A percentile compares a stretch with the other conserved stretches of the same genome.
These are phyloP conservation scores for Sakesphorus luctuosus DNA, from an alignment of 2,113 vertebrate genomes.

Conservation along the genomic window DNA sequence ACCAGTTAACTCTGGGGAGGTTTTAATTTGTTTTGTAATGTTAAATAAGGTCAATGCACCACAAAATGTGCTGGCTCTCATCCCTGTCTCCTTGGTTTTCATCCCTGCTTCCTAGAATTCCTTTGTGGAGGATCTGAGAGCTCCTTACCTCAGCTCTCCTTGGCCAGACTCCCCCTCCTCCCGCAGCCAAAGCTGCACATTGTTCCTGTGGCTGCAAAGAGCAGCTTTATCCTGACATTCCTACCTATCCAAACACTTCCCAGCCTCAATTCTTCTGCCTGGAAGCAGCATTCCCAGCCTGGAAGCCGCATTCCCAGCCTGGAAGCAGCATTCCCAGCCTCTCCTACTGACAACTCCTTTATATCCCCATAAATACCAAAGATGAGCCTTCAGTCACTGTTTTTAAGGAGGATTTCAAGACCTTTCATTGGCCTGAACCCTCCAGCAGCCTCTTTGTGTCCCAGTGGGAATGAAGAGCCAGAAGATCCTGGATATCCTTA, in stretches of 20 bases:
- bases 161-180: background rate
- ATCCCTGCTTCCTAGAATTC: background rate
- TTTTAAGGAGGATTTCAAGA: no score
- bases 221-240: background rate
- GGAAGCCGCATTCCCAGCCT: background rate
- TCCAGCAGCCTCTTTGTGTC: background rate
- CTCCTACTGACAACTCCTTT: background rate
- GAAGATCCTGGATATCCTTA: accelerated
- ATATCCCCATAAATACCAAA: background rate
- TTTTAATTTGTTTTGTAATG: background rate
- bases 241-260: background rate
- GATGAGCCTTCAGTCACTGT: accelerated
- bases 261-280: background rate
- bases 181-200: background rate
- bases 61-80: slow-evolving; percentile 7
- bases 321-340: background rate
- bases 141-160: background rate
- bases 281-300: background rate
- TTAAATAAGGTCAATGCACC: slow-evolving; percentile 38
- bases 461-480: accelerated
- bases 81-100: background rate
- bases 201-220: background rate
- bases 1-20: background rate
- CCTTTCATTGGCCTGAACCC: background rate
- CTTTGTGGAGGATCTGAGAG: background rate